A percentile compares a stretch with the other conserved stretches of the same genome.
Evolutionary conservation across 1,140 invertebrate species (phyloP).

Genomic region (Elymnias hypermnestra): DNA sequence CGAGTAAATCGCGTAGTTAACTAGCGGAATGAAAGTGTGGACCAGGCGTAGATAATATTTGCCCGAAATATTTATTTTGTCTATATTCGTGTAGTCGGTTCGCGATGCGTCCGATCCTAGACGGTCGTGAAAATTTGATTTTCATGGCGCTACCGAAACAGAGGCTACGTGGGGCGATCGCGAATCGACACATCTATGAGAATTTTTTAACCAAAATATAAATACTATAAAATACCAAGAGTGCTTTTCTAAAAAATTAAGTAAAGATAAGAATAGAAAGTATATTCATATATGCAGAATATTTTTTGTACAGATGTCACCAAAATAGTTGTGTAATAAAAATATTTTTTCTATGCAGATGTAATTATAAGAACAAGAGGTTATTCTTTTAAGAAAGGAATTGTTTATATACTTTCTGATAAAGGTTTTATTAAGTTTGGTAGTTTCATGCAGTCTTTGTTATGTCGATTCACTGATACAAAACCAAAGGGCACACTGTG

Average conservation of each 20-base stretch:
- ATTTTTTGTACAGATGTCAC: constrained; percentile 42
- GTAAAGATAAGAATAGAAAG: constrained; percentile 31
- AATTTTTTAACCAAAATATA: constrained; percentile 12
- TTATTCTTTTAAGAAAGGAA: constrained; percentile 75
- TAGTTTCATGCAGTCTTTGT: constrained; percentile 23
- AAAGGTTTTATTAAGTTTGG: constrained; percentile 44
- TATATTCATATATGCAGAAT: constrained; percentile 32
- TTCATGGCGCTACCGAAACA: constrained; percentile 36
- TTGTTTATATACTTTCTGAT: constrained; percentile 52
- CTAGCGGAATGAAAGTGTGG: constrained; percentile 59
- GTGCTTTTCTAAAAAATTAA: constrained; percentile 58
- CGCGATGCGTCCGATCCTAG: constrained; percentile 61
- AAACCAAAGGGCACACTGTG: neutral
- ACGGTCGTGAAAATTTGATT: constrained; percentile 55
- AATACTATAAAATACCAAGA: constrained; percentile 38
- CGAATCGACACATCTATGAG: neutral
- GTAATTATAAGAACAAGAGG: constrained; percentile 38
- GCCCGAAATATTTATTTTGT: constrained; percentile 68
- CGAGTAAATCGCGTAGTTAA: constrained; percentile 58
- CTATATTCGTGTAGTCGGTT: constrained; percentile 61
- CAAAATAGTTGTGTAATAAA: constrained; percentile 25
- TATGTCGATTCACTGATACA: constrained; percentile 8
- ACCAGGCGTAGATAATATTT: constrained; percentile 58
- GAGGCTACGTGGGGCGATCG: constrained; percentile 43
- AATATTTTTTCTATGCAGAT: constrained; percentile 41